Conservation (phyloP, 2,113 vertebrate species). For the Cygnus buccinator region DNA sequence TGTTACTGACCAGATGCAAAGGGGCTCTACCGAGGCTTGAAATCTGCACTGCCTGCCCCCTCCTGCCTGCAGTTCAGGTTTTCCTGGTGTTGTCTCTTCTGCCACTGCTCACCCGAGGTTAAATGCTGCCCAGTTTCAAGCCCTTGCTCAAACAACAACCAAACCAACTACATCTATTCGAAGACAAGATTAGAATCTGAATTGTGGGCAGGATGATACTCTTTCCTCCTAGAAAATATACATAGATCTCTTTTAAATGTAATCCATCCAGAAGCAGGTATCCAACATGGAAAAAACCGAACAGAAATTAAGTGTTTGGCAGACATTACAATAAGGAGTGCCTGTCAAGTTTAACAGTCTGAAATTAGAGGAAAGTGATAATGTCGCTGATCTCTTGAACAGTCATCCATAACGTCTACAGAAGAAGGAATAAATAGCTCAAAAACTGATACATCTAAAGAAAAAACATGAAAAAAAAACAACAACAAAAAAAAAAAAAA, state of each 20-base stretch:
- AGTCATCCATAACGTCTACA: not conserved
- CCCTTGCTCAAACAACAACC: accelerated
- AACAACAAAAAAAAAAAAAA: not conserved
- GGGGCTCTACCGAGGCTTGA: not conserved
- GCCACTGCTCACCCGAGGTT: not conserved
- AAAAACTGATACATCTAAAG: not conserved
- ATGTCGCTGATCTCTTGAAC: not conserved
- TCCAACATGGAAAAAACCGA: not conserved
- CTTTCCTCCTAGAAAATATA: not conserved
- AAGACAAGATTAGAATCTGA: not conserved
- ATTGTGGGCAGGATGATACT: not conserved
- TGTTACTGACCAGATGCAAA: too few species aligned
- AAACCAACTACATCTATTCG: not conserved
- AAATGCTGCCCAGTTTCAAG: not conserved
- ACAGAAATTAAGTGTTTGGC: not conserved
- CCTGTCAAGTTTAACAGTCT: not conserved
- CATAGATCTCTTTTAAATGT: not conserved
- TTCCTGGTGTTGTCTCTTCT: not conserved
- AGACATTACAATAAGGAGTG: not conserved
- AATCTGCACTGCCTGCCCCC: not conserved
- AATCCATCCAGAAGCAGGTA: not conserved
- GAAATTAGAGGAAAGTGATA: not conserved
- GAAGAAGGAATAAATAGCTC: not conserved
- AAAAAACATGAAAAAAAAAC: not conserved
- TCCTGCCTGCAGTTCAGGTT: not conserved